Conservation (phyloP, 2,113 vertebrate species). For the Coptodon bakossiorum region DNA sequence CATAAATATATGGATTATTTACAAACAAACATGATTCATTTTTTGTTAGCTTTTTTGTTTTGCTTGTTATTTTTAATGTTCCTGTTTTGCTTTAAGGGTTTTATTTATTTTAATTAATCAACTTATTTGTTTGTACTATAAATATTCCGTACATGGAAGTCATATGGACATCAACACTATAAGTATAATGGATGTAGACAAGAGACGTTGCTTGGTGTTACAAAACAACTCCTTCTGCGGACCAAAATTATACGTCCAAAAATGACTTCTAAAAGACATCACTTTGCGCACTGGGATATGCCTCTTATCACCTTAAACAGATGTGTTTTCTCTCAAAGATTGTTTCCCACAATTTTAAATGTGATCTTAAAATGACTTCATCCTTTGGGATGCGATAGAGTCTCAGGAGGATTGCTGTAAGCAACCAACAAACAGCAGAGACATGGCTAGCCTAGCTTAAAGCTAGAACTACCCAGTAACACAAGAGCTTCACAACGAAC, state of each 20-base stretch:
- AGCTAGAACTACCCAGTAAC: not conserved
- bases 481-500: not conserved
- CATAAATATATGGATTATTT: not conserved
- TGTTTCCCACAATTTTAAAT: not conserved
- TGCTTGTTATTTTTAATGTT: not conserved
- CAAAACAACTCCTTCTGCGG: not conserved
- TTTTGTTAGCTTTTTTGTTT: not conserved
- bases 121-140: not conserved
- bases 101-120: not conserved
- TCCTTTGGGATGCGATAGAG: fast-evolving
- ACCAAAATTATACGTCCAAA: not conserved
- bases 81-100: not conserved
- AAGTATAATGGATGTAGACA: not conserved
- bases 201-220: not conserved
- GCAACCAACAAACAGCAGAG: not conserved
- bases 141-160: not conserved
- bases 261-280: not conserved
- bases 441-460: not conserved
- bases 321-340: not conserved
- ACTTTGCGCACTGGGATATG: not conserved
- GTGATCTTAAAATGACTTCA: not conserved
- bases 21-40: not conserved
- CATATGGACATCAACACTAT: not conserved
- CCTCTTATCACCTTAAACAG: not conserved
- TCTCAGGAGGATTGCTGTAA: not conserved